phyloP scores from a whole-genome alignment of 2,797 vertebrate genomes.

The Menidia menidia region DNA sequence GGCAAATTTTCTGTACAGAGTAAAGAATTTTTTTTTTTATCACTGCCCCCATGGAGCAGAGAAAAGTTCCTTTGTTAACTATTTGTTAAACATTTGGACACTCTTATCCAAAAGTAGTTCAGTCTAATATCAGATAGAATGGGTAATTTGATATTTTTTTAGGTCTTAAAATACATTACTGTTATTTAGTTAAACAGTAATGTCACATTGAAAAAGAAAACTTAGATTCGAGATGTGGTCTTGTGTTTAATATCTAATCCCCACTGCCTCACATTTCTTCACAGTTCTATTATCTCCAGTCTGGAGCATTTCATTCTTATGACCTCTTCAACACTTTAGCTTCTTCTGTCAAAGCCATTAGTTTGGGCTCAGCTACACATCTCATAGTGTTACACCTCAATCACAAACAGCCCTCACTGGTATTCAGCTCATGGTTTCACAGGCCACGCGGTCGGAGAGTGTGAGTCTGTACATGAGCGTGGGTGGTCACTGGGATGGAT shows the following conservation, averaged over 20 bases:
- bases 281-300: conserved; percentile 22
- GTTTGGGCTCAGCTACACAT: conserved; percentile 39
- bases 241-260: conserved; percentile 26
- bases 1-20: no score
- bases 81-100: no score
- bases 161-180: background rate
- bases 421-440: conserved; percentile 39
- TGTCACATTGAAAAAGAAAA: background rate
- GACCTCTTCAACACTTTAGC: conserved; percentile 35
- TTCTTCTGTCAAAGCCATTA: conserved; percentile 34
- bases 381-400: conserved; percentile 28
- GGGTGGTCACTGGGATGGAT: conserved; percentile 2
- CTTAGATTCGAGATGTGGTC: conserved; percentile 11
- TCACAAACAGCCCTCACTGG: conserved; percentile 28
- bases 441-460: conserved; percentile 4
- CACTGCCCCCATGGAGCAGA: no score
- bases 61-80: no score
- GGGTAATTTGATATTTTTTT: background rate
- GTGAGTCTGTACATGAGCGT: background rate
- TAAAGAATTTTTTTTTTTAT: no score
- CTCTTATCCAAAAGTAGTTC: no score
- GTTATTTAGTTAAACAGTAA: background rate
- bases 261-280: conserved; percentile 15
- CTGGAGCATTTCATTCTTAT: conserved; percentile 31
- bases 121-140: background rate